Evolutionary conservation across 2,113 vertebrate genomes (phyloP), one percentile per base, ranked within the genome.

Genomic region (Pao palembangensis): DNA sequence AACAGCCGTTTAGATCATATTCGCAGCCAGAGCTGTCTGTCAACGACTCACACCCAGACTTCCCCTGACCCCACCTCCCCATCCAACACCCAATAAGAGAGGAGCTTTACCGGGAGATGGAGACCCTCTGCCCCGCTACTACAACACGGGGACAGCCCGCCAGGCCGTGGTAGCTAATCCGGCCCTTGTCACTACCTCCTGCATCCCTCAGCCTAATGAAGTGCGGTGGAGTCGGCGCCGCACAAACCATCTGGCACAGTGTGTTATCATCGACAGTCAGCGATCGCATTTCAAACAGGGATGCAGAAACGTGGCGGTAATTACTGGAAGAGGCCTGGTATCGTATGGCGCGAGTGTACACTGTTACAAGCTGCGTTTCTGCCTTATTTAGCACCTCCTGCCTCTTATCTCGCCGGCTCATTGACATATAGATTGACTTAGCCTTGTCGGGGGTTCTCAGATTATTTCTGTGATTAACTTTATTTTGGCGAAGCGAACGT

Each of bases 401-500:
- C 76, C 55, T 77, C 74, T 66, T 58, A 76, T 80, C 73, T 25
- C 58, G 46, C 69, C 11, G 48, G 61, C 44, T 72, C 75, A 73
- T 70, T 75, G 78, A 85, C 71, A 48, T 86, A 85, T 85, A 70
- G 82, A 86, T 87, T 80, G 75, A 43, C 50, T 44, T 66, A 82
- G 72, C 73, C 85, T 84, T 79, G 23, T 61, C 46, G 79, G 82
- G 34, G 82, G 62, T 69, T 78, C 76, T 87, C 82, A 55, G 62
- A 79, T 87, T 83, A 78, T 80, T 83, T 72, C 47, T 80, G 76
- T 83, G 80, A 83, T 85, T 83, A 83, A 69, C 61, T 75, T 82
- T 79, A 82, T 88, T 83, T 84, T 74, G 53, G 81, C 76, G 50
- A 62, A 49, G 55, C 42, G 19, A 75, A 77, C 69, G 71, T 12